Evolutionary conservation across 1,140 invertebrate species (phyloP), one percentile per base, ranked within the genome.

Genomic region (Trichonephila clavipes): DNA sequence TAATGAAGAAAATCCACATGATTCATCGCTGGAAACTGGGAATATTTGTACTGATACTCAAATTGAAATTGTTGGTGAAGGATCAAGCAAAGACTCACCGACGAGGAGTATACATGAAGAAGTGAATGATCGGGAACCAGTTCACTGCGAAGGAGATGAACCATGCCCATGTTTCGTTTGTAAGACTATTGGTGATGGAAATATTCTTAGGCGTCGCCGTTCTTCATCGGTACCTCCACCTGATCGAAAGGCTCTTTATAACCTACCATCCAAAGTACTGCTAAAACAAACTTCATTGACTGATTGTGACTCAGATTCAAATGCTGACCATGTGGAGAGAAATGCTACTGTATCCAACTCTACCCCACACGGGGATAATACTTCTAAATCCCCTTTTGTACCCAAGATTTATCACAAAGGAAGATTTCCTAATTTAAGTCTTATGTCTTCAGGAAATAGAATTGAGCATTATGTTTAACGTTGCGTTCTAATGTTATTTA

Each of bases 381-480:
- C 24, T 28, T 16, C 8, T 2, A 62, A 81, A 8, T 8, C 10
- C 5, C 44, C 87, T 10, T n/a, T 10, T 44, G 16, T 44, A 40
- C 89, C 64, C 28, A 34, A 21, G 8, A 7, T 90, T 21, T 82
- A 90, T 72, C 16, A n/a, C 6, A 92, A 85, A 34, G 61, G n/a
- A 40, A 28, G 82, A 59, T 72, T 51, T 66, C 81, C 24, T 18
- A 88, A 88, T 62, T 88, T 93, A 12, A 93, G 69, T 81, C 4
- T 64, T 62, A 19, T 81, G 34, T 64, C 83, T 18, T 21, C 24
- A 51, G 91, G 87, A 16, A 72, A 81, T 51, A 93, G 86, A 82
- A 51, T 88, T 14, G 92, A 93, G 28, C 92, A 93, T 44, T 93
- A 81, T 81, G 92, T 93, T 77, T 93, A 34, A 85, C 6, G n/a